Evolutionary conservation across 2,797 vertebrate species (phyloP), one percentile per base, ranked within the genome.

Genomic region (Cossypha dichroa): DNA sequence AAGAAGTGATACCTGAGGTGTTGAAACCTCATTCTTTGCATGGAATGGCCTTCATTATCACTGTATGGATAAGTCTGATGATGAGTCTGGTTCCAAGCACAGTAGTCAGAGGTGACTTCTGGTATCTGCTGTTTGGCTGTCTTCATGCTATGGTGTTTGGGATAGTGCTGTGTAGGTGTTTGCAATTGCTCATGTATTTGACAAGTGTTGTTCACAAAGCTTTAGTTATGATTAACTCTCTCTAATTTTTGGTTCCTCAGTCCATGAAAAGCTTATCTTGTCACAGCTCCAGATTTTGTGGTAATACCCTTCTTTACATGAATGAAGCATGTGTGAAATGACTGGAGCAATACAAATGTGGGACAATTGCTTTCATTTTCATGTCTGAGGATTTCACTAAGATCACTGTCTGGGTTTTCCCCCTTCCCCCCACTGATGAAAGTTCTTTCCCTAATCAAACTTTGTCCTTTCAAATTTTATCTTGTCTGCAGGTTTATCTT

Each of bases 251-350:
- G 87, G 13, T 56, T 84, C 69, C 40, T 81, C 60, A 52, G 41
- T 67, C 66, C 15, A 9, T 54, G 73, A 51, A 84, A 72, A 73
- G 59, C 64, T 93, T 80, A 66, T 84, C 52, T 93, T 94, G 91
- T 93, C 63, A 85, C 45, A 66, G 74, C 40, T 95, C 76, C 82
- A 88, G 67, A 76, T 86, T 66, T 93, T 83, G 59, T 84, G 55
- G 52, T 88, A 78, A 84, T 93, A 66, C 15, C 15, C 11, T 85
- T 89, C 54, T 83, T 88, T 62, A 45, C 25, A 9, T 75, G 67
- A 86, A 51, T 73, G 83, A 90, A 85, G 59, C 88, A 72, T 34
- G 45, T 74, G 55, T 81, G 62, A 88, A 92, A 26, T 63, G 52
- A 68, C 46, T 62, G 40, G 43, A 81, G 66, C 36, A 34, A 26